Evolutionary conservation across 2,113 vertebrate genomes (phyloP), one percentile per base, ranked within the genome.

Genomic region (Odocoileus virginianus): DNA sequence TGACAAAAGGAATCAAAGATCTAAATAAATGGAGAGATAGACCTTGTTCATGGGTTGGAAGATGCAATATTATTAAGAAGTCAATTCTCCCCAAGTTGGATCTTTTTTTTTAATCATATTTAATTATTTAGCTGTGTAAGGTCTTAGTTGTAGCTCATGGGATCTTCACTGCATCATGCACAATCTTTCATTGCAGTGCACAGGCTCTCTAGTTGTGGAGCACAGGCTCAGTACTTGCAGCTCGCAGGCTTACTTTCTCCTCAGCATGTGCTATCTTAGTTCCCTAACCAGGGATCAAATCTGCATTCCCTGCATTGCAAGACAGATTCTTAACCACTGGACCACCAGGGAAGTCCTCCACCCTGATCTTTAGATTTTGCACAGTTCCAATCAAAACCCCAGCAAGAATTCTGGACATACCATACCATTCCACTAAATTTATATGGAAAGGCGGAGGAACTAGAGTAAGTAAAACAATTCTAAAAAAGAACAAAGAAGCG

Each of bases 361-460:
- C 36, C 36, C 27, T 95, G 33, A 88, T 71, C 64, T 84, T 95
- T 33, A 89, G 84, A 89, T 74, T 92, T 89, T 85, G 86, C 21
- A 92, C 28, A 94, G 88, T 94, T 45, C 54, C 58, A 40, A 95
- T 90, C 10, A 95, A 91, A 87, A 58, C 50, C n/a, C 40, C 82
- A 87, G 81, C 86, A 97, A 94, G 50, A 94, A 96, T 76, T 89
- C 43, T 54, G 30, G n/a, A 93, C 45, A 91, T 50, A 83, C 16
- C 91, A 76, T 43, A 76, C 36, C n/a, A 74, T 40, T 23, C 67
- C 67, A 74, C n/a, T 74, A 74, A 71, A 71, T 71, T 36, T 71
- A 81, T 88, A 88, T 58, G 52, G 60, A 88, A 91, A 89, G 55
- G 50, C 55, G 67, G 79, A 96, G 43, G 43, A 57, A 55, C 36